Evolutionary conservation across 64 coral and sea anemone species (phyloP).

Genomic region (Montipora foliosa): DNA sequence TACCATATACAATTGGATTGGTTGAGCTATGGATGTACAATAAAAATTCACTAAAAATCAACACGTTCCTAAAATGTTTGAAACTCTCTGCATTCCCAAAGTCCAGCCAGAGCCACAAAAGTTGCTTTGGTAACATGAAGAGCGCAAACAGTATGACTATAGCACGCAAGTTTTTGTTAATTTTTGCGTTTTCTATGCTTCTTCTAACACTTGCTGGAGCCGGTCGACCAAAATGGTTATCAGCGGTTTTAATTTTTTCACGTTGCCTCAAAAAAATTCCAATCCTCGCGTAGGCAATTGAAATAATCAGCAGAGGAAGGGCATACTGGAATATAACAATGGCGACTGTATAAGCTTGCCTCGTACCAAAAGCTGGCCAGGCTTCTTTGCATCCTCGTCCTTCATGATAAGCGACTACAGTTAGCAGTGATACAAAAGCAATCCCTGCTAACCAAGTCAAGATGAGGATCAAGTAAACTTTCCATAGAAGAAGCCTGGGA

Average conservation of each 20-base stretch:
- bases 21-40: slow-evolving; percentile 89
- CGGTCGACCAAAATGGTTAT: not conserved
- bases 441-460: slow-evolving; percentile 66
- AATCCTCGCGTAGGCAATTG: slow-evolving; percentile 78
- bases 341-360: slow-evolving; percentile 50
- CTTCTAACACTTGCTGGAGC: not conserved
- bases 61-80: slow-evolving; percentile 46
- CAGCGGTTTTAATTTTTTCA: not conserved
- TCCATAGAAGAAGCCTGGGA: slow-evolving; percentile 26
- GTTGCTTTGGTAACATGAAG: slow-evolving; percentile 87
- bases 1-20: slow-evolving; percentile 85
- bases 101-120: slow-evolving; percentile 88
- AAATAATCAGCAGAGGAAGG: slow-evolving; percentile 69
- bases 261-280: slow-evolving; percentile 47
- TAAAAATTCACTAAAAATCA: slow-evolving; percentile 79
- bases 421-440: slow-evolving; percentile 63
- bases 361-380: slow-evolving; percentile 71
- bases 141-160: slow-evolving; percentile 83
- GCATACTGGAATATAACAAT: slow-evolving; percentile 70
- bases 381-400: slow-evolving; percentile 48
- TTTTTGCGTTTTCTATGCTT: slow-evolving; percentile 65
- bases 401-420: slow-evolving; percentile 59
- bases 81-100: slow-evolving; percentile 64
- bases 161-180: slow-evolving; percentile 78
- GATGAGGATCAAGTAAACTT: slow-evolving; percentile 24